Evolutionary conservation across 2,113 vertebrate genomes (phyloP), one percentile per base, ranked within the genome.

Genomic region (Galemys pyrenaicus): DNA sequence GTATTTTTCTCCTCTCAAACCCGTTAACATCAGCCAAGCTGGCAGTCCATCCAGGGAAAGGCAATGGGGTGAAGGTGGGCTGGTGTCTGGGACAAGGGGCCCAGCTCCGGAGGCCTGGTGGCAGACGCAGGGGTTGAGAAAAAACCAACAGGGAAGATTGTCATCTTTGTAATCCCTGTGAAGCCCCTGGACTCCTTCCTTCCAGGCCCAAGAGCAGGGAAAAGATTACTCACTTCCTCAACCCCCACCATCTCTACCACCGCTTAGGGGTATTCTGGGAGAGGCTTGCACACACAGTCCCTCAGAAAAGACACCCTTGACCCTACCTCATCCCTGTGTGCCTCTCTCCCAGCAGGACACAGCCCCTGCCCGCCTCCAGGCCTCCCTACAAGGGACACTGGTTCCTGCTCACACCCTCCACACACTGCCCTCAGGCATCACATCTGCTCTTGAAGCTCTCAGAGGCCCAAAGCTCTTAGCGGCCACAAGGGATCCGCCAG

Each of bases 1-100:
- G 32, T 84, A n/a, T 9, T 0, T 60, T 91, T 83, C 87, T 95
- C 65, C 71, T 85, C 92, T 96, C 75, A 91, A 51, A 88, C 37
- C 58, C 28, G 67, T 86, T 16, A 1, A 58, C 3, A 2, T 84
- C 46, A 51, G 30, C 37, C 32, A 1, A 0, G 2, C 81, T 44
- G 51, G 87, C 91, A 93, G 84, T 78, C 73, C 39, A 19, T 58
- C 12, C 67, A 49, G 49, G 11, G 6, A 49, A 84, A 37, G 20
- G 54, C 46, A 39, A 64, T 9, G 51, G 0, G 51, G 64, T 70
- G 26, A 88, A 62, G 37, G 35, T 19, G 51, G 78, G 20, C 44
- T 49, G 1, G 0, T 73, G 49, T 44, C 58, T 56, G 1, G 73
- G 41, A 26, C 2, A 6, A 80, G 56, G 41, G 5, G 13, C 54